These are phyloP conservation scores for Gobio gobio DNA, from an alignment of 2,113 vertebrate species.

Conservation along the genomic window DNA sequence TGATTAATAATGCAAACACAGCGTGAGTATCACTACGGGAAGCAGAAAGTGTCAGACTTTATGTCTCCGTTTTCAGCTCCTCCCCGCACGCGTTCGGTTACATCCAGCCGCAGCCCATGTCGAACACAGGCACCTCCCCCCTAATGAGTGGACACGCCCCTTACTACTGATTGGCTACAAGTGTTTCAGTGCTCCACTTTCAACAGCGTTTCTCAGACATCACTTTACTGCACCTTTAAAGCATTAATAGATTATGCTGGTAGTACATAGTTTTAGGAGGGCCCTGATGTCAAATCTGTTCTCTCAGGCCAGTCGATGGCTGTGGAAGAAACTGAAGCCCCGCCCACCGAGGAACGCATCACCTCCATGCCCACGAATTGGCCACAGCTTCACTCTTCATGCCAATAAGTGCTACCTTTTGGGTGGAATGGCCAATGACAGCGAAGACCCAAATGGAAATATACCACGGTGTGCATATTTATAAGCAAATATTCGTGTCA, in stretches of 20 bases:
- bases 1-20: too few relatives aligned
- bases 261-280: neutral
- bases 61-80: too few relatives aligned
- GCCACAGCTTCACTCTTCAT: conserved; percentile 88
- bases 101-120: too few relatives aligned
- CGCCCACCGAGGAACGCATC: conserved; percentile 83
- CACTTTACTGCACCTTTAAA: neutral
- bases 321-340: conserved; percentile 97
- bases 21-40: too few relatives aligned
- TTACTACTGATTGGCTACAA: too few relatives aligned
- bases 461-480: conserved; percentile 82
- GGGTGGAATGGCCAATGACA: conserved; percentile 91
- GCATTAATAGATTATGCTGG: neutral
- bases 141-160: too few relatives aligned
- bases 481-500: too few relatives aligned
- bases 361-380: conserved; percentile 86
- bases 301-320: conserved; percentile 91
- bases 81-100: too few relatives aligned
- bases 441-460: conserved; percentile 93
- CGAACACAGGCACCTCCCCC: too few relatives aligned
- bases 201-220: too few relatives aligned
- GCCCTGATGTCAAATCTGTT: neutral
- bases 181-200: too few relatives aligned
- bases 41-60: too few relatives aligned
- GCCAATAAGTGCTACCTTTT: conserved; percentile 92